A percentile compares a stretch with the other conserved stretches of the same genome.
Evolutionary conservation across 92 coral and sea anemone species (phyloP).

Genomic region (Anthopleura xanthogrammica): DNA sequence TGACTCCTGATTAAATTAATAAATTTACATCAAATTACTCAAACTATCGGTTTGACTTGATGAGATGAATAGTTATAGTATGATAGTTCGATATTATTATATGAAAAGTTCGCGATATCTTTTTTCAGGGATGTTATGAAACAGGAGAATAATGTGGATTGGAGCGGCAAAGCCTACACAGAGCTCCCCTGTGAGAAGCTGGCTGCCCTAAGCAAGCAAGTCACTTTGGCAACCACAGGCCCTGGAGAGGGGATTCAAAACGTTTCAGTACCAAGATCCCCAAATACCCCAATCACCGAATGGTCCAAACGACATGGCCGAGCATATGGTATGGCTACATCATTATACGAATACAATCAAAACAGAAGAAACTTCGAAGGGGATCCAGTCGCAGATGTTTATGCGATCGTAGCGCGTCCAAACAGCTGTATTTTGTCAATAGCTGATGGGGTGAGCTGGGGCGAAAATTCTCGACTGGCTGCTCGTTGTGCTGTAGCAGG

Average conservation of each 20-base stretch:
- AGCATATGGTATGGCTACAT: conserved; percentile 86
- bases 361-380: conserved; percentile 59
- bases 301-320: conserved; percentile 76
- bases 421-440: conserved; percentile 87
- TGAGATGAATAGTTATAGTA: too few relatives aligned
- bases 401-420: conserved; percentile 85
- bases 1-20: too few relatives aligned
- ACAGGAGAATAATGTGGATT: conserved; percentile 57
- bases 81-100: too few relatives aligned
- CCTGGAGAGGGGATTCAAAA: conserved; percentile 83
- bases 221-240: conserved; percentile 86
- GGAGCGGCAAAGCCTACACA: conserved; percentile 49
- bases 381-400: conserved; percentile 96
- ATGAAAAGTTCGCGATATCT: too few relatives aligned
- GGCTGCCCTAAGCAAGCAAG: conserved; percentile 45
- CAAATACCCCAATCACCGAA: conserved; percentile 43
- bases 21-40: too few relatives aligned
- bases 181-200: conserved; percentile 69
- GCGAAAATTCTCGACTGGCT: conserved; percentile 92
- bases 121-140: conserved; percentile 61
- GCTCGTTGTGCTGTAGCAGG: conserved; percentile 96
- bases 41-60: too few relatives aligned
- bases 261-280: conserved; percentile 36
- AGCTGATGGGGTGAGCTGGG: conserved; percentile 99
- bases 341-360: conserved; percentile 88